Conservation (phyloP, 2,113 vertebrate species). For the Callipepla squamata region DNA sequence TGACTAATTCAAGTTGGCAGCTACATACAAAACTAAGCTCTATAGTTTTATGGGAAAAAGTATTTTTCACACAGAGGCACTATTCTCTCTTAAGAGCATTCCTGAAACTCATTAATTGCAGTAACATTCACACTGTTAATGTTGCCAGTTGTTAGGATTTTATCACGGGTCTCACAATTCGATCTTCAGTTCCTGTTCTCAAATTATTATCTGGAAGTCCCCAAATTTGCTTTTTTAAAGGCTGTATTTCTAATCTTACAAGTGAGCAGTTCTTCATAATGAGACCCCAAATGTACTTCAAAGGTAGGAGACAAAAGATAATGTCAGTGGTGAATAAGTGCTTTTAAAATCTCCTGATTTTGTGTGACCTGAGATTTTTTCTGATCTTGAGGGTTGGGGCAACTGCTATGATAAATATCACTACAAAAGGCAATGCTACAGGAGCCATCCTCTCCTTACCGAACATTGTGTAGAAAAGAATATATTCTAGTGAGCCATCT, state of each 20-base stretch:
- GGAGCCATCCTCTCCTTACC: neutral
- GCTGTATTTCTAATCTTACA: neutral
- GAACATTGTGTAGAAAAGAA: neutral
- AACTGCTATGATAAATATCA: neutral
- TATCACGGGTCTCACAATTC: neutral
- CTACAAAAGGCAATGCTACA: neutral
- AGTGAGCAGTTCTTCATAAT: neutral
- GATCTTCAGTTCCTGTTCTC: neutral
- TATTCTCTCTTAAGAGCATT: neutral
- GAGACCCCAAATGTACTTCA: neutral
- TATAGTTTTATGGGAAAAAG: neutral
- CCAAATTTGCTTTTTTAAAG: neutral
- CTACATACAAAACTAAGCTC: neutral
- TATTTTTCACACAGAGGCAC: neutral
- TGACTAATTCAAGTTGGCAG: constrained; percentile 13
- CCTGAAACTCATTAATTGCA: constrained; percentile 19
- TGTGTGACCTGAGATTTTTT: neutral
- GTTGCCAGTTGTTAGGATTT: neutral
- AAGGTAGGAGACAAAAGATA: neutral
- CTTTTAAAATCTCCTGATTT: neutral
- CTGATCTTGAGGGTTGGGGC: neutral
- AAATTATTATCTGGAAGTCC: neutral
- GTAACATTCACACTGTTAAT: neutral
- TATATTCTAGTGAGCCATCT: neutral
- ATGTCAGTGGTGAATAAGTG: neutral